Evolutionary conservation across 2,797 vertebrate genomes (phyloP).

Genomic region (Cephalopachus bancanus): DNA sequence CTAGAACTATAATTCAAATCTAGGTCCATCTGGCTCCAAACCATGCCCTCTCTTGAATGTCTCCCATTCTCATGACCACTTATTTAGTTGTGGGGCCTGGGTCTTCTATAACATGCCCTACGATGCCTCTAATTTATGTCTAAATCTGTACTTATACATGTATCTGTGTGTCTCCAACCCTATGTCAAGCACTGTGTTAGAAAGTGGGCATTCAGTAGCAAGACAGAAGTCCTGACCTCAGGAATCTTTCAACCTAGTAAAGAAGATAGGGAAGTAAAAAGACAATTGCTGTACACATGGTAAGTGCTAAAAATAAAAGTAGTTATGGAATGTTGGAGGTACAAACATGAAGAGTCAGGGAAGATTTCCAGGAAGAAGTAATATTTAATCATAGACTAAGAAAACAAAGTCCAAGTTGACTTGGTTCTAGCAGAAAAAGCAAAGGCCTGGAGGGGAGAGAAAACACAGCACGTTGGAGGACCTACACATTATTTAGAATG

Average conservation of each 20-base stretch:
- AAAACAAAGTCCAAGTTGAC: neutral
- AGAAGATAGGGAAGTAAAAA: conserved; percentile 9
- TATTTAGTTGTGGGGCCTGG: neutral
- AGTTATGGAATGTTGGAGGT: neutral
- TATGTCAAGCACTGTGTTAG: neutral
- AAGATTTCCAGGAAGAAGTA: neutral
- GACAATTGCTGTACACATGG: neutral
- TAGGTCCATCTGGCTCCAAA: neutral
- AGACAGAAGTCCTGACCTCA: neutral
- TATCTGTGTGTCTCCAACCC: neutral
- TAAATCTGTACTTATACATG: neutral
- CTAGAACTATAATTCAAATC: neutral
- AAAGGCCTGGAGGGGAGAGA: neutral
- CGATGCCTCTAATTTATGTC: neutral
- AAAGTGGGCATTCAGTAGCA: neutral
- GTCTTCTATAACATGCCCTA: neutral
- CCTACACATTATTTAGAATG: too few species aligned
- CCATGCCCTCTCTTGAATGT: neutral
- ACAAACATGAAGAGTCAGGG: conserved; percentile 22
- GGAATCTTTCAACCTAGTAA: neutral
- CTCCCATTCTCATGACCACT: neutral
- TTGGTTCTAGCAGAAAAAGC: neutral
- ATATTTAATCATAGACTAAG: neutral
- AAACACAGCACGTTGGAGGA: neutral
- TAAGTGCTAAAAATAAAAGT: neutral